Conservation (phyloP, 2,797 vertebrate genomes). For the Anableps anableps region DNA sequence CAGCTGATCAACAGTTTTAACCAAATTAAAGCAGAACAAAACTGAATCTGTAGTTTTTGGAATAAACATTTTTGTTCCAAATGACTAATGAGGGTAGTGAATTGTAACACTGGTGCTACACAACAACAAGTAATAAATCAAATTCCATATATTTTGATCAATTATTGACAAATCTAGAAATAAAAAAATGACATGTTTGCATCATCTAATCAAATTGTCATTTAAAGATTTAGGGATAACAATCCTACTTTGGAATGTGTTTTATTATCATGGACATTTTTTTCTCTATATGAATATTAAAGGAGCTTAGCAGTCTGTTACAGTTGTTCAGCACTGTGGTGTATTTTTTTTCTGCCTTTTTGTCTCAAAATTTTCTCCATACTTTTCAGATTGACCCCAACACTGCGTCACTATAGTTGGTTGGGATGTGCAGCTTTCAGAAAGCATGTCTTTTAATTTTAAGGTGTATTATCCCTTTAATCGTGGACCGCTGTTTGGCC, state of each 20-base stretch:
- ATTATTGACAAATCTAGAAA: neutral
- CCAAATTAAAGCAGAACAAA: neutral
- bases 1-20: too few species aligned
- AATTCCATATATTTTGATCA: neutral
- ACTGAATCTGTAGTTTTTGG: neutral
- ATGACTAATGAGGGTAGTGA: neutral
- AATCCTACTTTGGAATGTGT: neutral
- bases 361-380: neutral
- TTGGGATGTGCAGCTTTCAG: neutral
- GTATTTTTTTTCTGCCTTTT: neutral
- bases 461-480: slow-evolving; percentile 33
- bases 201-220: neutral
- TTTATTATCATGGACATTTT: neutral
- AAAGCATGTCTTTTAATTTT: neutral
- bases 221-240: neutral
- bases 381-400: neutral
- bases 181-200: neutral
- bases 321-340: neutral
- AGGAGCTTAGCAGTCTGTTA: neutral
- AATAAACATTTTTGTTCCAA: neutral
- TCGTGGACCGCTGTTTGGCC: slow-evolving; percentile 17
- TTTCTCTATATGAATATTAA: neutral
- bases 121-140: neutral
- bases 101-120: neutral
- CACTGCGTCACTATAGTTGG: neutral